Conservation (phyloP, 2,113 vertebrate species). For the Polypterus senegalus region DNA sequence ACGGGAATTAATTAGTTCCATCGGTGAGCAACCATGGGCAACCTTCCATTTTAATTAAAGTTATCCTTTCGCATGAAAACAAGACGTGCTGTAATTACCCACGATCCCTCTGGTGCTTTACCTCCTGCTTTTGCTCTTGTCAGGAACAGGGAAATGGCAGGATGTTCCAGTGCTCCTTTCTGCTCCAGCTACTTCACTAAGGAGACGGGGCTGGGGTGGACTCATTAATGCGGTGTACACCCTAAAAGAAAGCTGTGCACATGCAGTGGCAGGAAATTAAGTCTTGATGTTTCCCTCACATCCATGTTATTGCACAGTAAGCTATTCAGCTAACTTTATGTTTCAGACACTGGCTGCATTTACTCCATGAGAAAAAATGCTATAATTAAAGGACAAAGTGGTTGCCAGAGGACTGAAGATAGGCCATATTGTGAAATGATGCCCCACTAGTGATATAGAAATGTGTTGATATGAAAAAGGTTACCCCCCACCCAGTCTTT, state of each 20-base stretch:
- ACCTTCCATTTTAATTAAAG: slow-evolving; percentile 35
- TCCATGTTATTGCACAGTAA: neutral
- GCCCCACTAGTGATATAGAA: too few relatives aligned
- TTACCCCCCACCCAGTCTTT: neutral
- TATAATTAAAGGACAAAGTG: neutral
- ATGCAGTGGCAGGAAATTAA: neutral
- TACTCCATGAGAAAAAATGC: too few relatives aligned
- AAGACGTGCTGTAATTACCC: slow-evolving; percentile 25
- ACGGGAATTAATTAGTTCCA: slow-evolving; percentile 45
- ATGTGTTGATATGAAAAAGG: too few relatives aligned
- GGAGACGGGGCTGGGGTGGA: too few relatives aligned
- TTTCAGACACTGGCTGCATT: neutral
- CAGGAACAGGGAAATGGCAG: neutral
- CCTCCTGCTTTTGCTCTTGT: neutral
- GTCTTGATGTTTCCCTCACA: neutral
- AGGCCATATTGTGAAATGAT: neutral
- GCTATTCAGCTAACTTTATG: neutral
- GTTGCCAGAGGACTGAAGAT: neutral
- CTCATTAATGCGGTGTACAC: too few relatives aligned
- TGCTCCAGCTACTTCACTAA: neutral
- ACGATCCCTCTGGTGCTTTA: slow-evolving; percentile 12
- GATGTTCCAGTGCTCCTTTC: neutral
- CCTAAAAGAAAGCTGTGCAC: neutral
- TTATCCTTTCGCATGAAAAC: slow-evolving; percentile 28
- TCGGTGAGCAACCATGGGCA: slow-evolving; percentile 41